Conservation (phyloP, 2,888 invertebrate species). For the Perdita meconis region DNA sequence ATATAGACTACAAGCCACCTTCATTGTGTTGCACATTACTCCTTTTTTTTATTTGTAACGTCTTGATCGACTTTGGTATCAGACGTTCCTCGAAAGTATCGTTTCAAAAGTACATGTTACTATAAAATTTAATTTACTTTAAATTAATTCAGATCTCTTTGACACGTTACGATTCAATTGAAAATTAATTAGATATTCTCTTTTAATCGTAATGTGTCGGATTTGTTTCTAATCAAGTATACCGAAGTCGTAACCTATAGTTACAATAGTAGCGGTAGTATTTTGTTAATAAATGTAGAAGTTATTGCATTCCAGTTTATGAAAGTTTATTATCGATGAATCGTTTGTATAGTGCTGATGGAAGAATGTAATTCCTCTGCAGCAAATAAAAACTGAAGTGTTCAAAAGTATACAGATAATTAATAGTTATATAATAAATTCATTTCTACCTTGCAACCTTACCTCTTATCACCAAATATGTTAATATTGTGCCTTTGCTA, state of each 20-base stretch:
- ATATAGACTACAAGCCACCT: not conserved
- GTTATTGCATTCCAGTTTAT: not conserved
- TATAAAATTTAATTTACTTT: not conserved
- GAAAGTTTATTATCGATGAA: slow-evolving; percentile 1
- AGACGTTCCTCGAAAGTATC: not conserved
- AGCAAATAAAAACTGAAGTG: slow-evolving; percentile 35
- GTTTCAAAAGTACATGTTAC: not conserved
- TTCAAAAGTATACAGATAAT: slow-evolving; percentile 2
- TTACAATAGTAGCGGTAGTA: slow-evolving; percentile 7
- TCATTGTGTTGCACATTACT: not conserved
- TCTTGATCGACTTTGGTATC: slow-evolving; percentile 24
- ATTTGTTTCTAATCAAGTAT: not conserved
- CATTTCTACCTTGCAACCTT: slow-evolving; percentile 43
- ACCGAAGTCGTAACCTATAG: slow-evolving; percentile 17
- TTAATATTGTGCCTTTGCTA: not conserved
- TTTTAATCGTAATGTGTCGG: not conserved
- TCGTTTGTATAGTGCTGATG: slow-evolving; percentile 29
- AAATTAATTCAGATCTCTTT: not conserved
- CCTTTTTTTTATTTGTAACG: slow-evolving; percentile 14
- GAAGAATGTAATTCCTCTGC: slow-evolving; percentile 44
- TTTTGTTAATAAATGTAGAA: not conserved
- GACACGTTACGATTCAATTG: not conserved
- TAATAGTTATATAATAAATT: slow-evolving; percentile 44
- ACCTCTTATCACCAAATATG: slow-evolving; percentile 37
- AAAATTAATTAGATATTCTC: not conserved